Conservation (phyloP, 2,888 invertebrate genomes). For the Tribolium freemani region DNA sequence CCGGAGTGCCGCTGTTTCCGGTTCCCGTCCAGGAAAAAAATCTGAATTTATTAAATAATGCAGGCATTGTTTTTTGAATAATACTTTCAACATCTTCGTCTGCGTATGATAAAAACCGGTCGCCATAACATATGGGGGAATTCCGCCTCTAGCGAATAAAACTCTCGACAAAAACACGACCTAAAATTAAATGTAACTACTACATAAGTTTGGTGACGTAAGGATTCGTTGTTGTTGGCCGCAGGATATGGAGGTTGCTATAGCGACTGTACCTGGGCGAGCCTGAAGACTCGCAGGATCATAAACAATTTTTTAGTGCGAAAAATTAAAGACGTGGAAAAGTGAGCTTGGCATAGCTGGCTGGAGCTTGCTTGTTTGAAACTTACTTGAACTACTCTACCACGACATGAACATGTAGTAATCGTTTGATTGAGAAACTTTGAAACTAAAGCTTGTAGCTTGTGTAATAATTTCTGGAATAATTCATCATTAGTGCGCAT, state of each 20-base stretch:
- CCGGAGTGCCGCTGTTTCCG: too few relatives aligned
- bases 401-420: background rate
- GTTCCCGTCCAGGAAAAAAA: too few relatives aligned
- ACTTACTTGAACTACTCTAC: background rate
- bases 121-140: constrained; percentile 23
- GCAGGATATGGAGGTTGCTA: constrained; percentile 45
- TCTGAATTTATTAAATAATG: too few relatives aligned
- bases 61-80: too few relatives aligned
- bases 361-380: background rate
- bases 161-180: constrained; percentile 55
- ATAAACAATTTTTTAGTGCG: background rate
- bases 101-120: background rate
- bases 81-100: background rate
- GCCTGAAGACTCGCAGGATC: constrained; percentile 34
- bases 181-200: constrained; percentile 51
- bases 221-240: constrained; percentile 50
- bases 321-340: background rate
- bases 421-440: background rate
- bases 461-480: background rate
- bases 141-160: constrained; percentile 42
- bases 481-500: background rate
- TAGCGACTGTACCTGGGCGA: constrained; percentile 45
- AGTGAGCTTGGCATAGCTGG: too few relatives aligned
- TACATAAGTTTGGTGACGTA: constrained; percentile 49
- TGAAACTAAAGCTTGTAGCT: background rate